Conservation (phyloP, 2,797 vertebrate species). For the Myioborus melanocephalus region DNA sequence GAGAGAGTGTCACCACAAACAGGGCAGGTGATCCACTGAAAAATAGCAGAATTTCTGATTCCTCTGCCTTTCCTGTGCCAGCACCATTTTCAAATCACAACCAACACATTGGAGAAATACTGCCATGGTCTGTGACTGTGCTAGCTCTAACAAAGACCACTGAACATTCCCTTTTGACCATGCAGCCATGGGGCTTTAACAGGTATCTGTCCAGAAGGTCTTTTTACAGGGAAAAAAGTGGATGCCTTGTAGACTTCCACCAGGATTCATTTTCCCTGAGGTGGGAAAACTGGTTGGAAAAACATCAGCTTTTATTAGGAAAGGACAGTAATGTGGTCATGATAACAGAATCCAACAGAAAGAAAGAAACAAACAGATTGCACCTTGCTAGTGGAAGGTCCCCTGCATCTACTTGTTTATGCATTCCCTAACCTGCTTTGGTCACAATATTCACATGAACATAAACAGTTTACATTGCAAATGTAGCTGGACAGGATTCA, state of each 20-base stretch:
- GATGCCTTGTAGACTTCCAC: not conserved
- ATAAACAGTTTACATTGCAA: not conserved
- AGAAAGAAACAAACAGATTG: not conserved
- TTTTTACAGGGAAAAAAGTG: not conserved
- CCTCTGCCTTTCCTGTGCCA: not conserved
- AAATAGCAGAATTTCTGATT: not conserved
- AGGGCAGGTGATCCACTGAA: not conserved
- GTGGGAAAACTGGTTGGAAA: not conserved
- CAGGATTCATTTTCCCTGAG: not conserved
- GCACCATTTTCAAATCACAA: not conserved
- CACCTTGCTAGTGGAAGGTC: not conserved
- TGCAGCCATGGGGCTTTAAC: not conserved
- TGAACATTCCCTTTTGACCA: not conserved
- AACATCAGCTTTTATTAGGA: not conserved
- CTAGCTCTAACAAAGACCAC: not conserved
- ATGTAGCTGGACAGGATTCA: not conserved
- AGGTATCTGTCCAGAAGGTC: not conserved
- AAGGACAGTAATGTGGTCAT: not conserved
- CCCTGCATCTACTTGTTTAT: not conserved
- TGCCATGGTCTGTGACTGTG: not conserved
- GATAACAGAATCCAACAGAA: not conserved
- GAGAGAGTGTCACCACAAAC: not conserved
- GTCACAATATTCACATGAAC: not conserved
- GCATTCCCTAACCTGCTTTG: not conserved
- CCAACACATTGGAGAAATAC: not conserved